phyloP scores from a whole-genome alignment of 2,113 vertebrate species.

The Pontoporia blainvillei region DNA sequence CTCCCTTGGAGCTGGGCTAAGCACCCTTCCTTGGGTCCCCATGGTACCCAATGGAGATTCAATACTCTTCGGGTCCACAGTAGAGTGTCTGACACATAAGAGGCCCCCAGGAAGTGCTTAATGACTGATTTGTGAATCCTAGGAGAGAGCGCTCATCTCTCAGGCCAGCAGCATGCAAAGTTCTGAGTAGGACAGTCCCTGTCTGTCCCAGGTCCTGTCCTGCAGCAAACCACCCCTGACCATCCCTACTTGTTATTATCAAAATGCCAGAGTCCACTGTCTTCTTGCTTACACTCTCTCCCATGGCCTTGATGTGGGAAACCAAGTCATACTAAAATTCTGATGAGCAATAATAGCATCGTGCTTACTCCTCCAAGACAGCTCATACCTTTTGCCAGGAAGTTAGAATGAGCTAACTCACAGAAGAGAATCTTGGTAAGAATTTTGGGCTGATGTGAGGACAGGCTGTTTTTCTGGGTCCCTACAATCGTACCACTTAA shows the following conservation, averaged over 20 bases:
- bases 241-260: background rate
- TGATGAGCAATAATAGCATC: background rate
- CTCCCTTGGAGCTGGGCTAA: background rate
- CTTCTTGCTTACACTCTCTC: background rate
- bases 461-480: background rate
- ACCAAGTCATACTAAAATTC: background rate
- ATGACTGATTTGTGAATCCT: background rate
- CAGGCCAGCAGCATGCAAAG: background rate
- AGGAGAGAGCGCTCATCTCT: background rate
- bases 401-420: background rate
- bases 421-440: background rate
- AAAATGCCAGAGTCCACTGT: background rate
- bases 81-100: background rate
- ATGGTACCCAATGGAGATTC: background rate
- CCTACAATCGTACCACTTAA: background rate
- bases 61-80: background rate
- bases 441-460: background rate
- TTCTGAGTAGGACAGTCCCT: background rate
- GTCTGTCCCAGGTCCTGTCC: background rate
- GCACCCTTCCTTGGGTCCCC: background rate
- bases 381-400: background rate
- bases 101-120: background rate
- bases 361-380: background rate
- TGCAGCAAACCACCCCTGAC: background rate
- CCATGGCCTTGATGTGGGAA: background rate